These are phyloP conservation scores for Pteruthius melanotis DNA, from an alignment of 2,113 vertebrate species.

Conservation along the genomic window DNA sequence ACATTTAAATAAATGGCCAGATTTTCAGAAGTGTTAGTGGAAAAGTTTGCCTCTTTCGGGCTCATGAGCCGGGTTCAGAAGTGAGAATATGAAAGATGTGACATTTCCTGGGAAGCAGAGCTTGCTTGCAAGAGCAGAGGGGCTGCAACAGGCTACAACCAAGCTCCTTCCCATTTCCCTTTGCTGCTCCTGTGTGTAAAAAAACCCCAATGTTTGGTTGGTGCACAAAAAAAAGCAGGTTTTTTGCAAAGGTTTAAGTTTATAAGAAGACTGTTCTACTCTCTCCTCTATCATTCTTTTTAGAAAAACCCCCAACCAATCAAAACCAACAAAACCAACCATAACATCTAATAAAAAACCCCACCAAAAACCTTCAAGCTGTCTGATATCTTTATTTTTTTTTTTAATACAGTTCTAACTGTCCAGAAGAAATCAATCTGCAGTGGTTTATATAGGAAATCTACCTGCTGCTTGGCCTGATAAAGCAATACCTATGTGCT, in stretches of 20 bases:
- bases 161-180: not conserved
- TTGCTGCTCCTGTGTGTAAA: not conserved
- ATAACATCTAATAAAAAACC: not conserved
- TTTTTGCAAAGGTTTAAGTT: not conserved
- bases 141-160: not conserved
- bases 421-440: not conserved
- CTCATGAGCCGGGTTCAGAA: not conserved
- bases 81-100: not conserved
- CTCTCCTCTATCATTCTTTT: not conserved
- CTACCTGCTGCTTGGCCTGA: not conserved
- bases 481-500: not conserved
- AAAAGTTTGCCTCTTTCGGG: not conserved
- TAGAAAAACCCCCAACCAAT: not conserved
- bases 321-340: not conserved
- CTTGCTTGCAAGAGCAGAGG: not conserved
- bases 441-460: not conserved
- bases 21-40: not conserved
- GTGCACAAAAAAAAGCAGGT: not conserved
- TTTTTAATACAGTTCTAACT: not conserved
- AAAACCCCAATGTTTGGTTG: rapidly evolving
- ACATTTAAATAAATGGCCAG: slow-evolving; percentile 26
- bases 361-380: not conserved
- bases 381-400: not conserved
- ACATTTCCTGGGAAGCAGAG: not conserved
- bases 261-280: not conserved